A percentile compares a stretch with the other conserved stretches of the same genome.
These are phyloP conservation scores for Gyrodactylus bullatarudis DNA, from an alignment of 1,140 invertebrate species.

Conservation along the genomic window DNA sequence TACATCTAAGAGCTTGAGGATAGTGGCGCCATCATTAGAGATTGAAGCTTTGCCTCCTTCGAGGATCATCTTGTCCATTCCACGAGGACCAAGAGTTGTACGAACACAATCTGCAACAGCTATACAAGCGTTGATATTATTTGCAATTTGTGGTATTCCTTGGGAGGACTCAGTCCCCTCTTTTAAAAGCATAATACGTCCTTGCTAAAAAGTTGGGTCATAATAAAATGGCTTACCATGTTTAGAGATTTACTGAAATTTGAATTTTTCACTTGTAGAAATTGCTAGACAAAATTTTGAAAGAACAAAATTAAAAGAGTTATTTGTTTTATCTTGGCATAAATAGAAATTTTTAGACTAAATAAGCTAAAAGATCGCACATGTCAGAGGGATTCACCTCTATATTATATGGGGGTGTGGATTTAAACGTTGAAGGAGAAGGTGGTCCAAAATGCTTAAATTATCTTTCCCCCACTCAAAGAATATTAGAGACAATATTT, in stretches of 20 bases:
- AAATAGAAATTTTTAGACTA: too few species aligned
- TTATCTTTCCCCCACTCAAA: neutral
- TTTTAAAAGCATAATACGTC: conserved; percentile 79
- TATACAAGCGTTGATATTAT: conserved; percentile 97
- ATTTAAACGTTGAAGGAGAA: neutral
- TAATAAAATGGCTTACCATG: neutral
- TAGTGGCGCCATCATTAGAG: conserved; percentile 96
- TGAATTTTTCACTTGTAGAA: neutral
- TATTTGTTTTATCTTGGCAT: too few species aligned
- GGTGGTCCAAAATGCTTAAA: neutral
- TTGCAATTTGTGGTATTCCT: conserved; percentile 71
- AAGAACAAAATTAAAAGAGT: too few species aligned
- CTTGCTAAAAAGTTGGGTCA: conserved; percentile 31
- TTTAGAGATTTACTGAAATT: neutral
- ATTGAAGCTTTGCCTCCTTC: conserved; percentile 60
- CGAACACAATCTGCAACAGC: conserved; percentile 65
- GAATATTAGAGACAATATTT: neutral
- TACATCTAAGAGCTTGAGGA: conserved; percentile 77
- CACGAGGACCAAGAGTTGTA: conserved; percentile 79
- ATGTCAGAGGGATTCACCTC: neutral
- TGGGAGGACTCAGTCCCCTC: conserved; percentile 86
- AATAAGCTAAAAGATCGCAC: neutral
- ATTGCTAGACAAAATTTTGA: neutral
- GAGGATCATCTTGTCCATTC: conserved; percentile 97
- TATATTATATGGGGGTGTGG: conserved; percentile 1